Conservation (phyloP, 2,113 vertebrate species). For the Chitala chitala region DNA sequence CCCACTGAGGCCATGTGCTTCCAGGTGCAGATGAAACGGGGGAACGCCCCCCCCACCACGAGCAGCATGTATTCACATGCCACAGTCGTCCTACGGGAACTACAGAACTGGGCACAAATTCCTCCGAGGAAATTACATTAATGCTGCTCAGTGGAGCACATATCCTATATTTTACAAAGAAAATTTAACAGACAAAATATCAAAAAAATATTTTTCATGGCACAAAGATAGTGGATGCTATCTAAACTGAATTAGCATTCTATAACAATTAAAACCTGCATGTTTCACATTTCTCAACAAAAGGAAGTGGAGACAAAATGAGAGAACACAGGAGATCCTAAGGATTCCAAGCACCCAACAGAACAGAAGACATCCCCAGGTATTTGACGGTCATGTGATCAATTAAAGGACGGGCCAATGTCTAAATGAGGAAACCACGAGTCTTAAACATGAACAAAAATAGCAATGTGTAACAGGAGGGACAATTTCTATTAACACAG, state of each 20-base stretch:
- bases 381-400: background rate
- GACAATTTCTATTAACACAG: conserved; percentile 12
- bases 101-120: background rate
- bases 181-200: background rate
- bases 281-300: too few relatives aligned
- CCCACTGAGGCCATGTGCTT: background rate
- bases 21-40: too few relatives aligned
- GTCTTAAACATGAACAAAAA: conserved; percentile 10
- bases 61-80: too few relatives aligned
- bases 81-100: too few relatives aligned
- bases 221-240: background rate
- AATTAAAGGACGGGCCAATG: background rate
- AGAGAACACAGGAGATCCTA: background rate
- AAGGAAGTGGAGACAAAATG: background rate
- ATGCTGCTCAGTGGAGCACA: background rate
- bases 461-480: conserved; percentile 7
- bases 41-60: too few relatives aligned
- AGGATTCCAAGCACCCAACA: conserved; percentile 9
- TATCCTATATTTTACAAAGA: background rate
- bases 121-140: background rate
- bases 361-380: conserved; percentile 3
- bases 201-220: background rate
- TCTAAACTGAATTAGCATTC: background rate
- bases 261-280: too few relatives aligned
- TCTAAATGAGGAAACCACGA: background rate